Conservation (phyloP, 2,888 invertebrate species). For the Polydrusus cervinus region DNA sequence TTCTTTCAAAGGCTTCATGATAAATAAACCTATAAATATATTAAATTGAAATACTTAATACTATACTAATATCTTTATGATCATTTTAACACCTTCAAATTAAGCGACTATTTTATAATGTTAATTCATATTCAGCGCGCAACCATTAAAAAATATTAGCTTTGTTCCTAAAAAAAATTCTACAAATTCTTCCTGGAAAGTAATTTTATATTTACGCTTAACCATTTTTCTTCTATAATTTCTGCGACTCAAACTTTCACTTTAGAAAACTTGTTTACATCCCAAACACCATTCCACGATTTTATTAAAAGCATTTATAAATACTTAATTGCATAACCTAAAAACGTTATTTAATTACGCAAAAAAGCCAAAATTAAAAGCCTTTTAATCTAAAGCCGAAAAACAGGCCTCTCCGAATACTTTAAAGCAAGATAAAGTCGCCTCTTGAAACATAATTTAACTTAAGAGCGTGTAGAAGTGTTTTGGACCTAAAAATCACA, state of each 20-base stretch:
- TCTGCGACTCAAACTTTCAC: not conserved
- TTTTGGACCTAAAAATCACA: not conserved
- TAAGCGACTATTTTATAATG: too few species aligned
- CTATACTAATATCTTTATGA: too few species aligned
- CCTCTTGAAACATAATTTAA: conserved; percentile 9
- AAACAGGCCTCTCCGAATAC: conserved; percentile 6
- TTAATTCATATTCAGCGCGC: too few species aligned
- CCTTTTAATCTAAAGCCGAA: conserved; percentile 16
- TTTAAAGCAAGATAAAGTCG: conserved; percentile 14
- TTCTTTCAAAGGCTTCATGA: too few species aligned
- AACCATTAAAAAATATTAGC: too few species aligned
- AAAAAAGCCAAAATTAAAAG: conserved; percentile 18
- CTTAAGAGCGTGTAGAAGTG: conserved; percentile 5
- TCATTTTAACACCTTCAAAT: too few species aligned
- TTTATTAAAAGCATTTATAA: conserved; percentile 19
- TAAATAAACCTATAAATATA: too few species aligned
- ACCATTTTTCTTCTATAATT: not conserved
- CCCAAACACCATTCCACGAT: not conserved
- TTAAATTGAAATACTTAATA: too few species aligned
- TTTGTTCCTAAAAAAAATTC: too few species aligned
- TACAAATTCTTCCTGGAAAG: too few species aligned
- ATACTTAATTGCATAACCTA: not conserved
- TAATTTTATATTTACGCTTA: too few species aligned
- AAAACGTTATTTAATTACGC: conserved; percentile 18
- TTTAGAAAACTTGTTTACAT: conserved; percentile 5